Evolutionary conservation across 2,888 invertebrate genomes (phyloP).

Genomic region (Sphaeridia pumilis): DNA sequence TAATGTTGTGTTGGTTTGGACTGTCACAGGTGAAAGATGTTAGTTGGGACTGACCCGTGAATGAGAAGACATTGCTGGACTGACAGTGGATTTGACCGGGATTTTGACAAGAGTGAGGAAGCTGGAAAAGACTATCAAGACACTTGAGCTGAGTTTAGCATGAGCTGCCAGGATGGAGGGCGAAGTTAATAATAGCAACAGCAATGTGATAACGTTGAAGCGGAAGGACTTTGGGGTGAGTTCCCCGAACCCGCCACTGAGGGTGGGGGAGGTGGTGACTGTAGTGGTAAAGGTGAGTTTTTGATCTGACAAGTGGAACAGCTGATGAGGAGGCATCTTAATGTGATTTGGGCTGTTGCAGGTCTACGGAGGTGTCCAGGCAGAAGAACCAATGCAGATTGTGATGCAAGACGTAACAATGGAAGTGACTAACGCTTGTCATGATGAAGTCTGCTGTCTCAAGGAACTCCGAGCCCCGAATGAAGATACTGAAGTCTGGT

Average conservation of each 20-base stretch:
- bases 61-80: too few relatives aligned
- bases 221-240: not conserved
- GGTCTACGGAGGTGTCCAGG: not conserved
- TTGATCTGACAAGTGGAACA: not conserved
- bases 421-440: not conserved
- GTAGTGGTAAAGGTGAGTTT: not conserved
- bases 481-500: slow-evolving; percentile 3
- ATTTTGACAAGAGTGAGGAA: too few relatives aligned
- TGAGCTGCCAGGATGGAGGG: too few relatives aligned
- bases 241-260: not conserved
- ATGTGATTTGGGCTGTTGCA: not conserved
- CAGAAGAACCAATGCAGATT: not conserved
- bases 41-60: too few relatives aligned
- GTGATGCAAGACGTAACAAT: not conserved
- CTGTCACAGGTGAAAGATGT: too few relatives aligned
- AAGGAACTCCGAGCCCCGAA: slow-evolving; percentile 9
- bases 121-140: too few relatives aligned
- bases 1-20: too few relatives aligned
- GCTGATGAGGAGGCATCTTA: too few relatives aligned
- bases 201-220: too few relatives aligned
- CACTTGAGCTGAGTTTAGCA: too few relatives aligned
- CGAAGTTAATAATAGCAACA: too few relatives aligned
- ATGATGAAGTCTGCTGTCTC: not conserved
- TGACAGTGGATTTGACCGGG: too few relatives aligned
- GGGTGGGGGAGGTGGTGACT: not conserved